A percentile compares a stretch with the other conserved stretches of the same genome.
Conservation (phyloP, 1,140 invertebrate species). For the Chionoecetes opilio region DNA sequence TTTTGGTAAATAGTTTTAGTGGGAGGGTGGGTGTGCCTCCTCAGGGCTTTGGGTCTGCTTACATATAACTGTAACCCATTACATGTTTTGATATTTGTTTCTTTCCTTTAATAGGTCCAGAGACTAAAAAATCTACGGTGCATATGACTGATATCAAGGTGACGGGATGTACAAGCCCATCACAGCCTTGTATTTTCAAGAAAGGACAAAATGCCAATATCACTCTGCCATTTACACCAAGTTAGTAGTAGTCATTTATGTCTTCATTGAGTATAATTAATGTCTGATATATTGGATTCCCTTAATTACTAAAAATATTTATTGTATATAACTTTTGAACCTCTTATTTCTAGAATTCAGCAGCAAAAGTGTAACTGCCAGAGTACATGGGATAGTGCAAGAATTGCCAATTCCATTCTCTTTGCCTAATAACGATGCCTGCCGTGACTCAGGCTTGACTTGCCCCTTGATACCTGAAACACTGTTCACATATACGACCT, state of each 20-base stretch:
- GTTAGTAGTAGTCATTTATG: not conserved
- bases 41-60: too few species aligned
- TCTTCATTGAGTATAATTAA: not conserved
- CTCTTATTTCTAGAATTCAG: not conserved
- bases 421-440: constrained; percentile 42
- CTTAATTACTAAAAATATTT: too few species aligned
- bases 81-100: too few species aligned
- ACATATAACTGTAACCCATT: too few species aligned
- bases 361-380: not conserved
- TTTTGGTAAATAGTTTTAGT: too few species aligned
- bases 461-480: constrained; percentile 22
- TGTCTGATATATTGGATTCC: too few species aligned
- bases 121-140: not conserved
- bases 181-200: not conserved
- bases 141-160: not conserved
- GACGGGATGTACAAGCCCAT: not conserved
- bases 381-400: not conserved
- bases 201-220: constrained; percentile 30
- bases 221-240: constrained; percentile 35
- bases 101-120: too few species aligned
- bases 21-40: too few species aligned
- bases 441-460: not conserved
- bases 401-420: constrained; percentile 41
- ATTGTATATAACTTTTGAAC: too few species aligned
- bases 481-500: not conserved